These are phyloP conservation scores for Capreolus pygargus DNA, from an alignment of 2,113 vertebrate species.

Conservation along the genomic window DNA sequence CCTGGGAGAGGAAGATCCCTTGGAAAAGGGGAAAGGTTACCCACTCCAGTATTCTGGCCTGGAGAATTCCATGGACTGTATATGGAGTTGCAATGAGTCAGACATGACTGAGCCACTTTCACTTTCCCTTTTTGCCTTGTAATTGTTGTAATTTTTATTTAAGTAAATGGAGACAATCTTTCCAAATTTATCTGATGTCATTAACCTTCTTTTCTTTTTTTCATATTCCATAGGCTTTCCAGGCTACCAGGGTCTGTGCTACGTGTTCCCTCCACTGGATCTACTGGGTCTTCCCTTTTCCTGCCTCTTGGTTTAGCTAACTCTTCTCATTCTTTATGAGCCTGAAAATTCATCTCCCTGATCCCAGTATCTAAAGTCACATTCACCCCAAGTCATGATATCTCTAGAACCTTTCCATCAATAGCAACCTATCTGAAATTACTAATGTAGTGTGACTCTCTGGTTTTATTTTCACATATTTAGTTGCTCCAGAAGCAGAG, in stretches of 20 bases:
- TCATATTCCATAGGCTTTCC: neutral
- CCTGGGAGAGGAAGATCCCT: neutral
- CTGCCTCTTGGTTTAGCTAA: neutral
- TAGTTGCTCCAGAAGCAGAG: neutral
- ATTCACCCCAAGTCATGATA: neutral
- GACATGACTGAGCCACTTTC: neutral
- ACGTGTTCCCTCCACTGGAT: fast-evolving
- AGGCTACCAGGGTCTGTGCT: fast-evolving
- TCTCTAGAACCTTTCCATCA: neutral
- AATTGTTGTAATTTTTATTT: neutral
- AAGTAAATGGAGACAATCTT: neutral
- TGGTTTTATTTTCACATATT: neutral
- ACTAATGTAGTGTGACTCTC: neutral
- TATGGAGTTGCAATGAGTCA: neutral
- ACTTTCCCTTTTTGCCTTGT: neutral
- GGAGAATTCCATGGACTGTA: neutral
- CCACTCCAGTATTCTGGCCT: neutral
- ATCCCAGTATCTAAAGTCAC: neutral
- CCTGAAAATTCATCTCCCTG: neutral
- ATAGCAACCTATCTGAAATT: neutral
- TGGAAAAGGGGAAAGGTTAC: neutral
- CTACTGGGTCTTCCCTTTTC: neutral
- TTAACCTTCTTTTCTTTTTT: neutral
- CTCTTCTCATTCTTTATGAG: neutral
- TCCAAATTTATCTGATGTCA: neutral